A percentile compares a stretch with the other conserved stretches of the same genome.
Conservation (phyloP, 2,113 vertebrate species). For the Alexandromys fortis region DNA sequence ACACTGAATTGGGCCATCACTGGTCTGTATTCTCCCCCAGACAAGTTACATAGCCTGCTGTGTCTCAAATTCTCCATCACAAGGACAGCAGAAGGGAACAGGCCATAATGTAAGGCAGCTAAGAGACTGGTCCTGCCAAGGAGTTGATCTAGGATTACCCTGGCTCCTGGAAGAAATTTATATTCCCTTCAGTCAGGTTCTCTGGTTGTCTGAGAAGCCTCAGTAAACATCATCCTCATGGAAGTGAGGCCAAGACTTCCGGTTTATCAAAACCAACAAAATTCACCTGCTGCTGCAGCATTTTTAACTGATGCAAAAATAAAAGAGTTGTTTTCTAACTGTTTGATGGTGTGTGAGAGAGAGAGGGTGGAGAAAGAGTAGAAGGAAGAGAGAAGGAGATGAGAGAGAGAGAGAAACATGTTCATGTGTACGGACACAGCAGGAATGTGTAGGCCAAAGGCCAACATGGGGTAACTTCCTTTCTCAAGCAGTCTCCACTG, state of each 20-base stretch:
- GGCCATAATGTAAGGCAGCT: not conserved
- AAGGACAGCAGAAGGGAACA: not conserved
- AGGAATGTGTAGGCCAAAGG: not conserved
- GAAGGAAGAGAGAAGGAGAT: too few relatives aligned
- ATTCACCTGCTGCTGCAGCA: not conserved
- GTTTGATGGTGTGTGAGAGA: not conserved
- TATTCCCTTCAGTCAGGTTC: not conserved
- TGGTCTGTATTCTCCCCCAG: not conserved
- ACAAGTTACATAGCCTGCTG: not conserved
- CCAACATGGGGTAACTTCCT: not conserved
- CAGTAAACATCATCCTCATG: constrained; percentile 16
- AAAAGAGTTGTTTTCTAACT: constrained; percentile 14
- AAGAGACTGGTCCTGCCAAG: not conserved
- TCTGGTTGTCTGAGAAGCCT: not conserved
- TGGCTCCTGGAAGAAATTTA: constrained; percentile 24
- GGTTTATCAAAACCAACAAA: constrained; percentile 32
- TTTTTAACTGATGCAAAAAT: constrained; percentile 21
- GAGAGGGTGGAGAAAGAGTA: not conserved
- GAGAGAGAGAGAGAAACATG: not conserved
- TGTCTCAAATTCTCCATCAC: not conserved
- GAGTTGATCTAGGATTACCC: not conserved
- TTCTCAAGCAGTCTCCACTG: not conserved
- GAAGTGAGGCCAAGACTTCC: constrained; percentile 14
- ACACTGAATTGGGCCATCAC: not conserved
- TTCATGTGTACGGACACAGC: not conserved